Conservation (phyloP, 2,888 invertebrate genomes). For the Athrips mouffetella region DNA sequence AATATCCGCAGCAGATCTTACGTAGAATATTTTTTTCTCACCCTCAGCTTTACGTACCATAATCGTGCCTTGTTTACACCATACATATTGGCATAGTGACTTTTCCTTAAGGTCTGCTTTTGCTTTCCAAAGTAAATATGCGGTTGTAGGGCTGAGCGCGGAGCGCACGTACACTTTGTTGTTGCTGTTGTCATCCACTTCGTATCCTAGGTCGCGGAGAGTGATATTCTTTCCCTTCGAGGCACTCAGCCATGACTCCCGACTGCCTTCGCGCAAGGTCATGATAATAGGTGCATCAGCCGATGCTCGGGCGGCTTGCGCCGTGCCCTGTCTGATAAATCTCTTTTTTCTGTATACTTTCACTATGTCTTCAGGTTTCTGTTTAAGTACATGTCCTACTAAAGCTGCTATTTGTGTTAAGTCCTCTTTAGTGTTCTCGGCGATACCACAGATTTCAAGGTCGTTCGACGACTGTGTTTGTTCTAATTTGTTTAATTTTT, state of each 20-base stretch:
- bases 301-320: background rate
- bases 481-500: background rate
- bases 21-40: no score
- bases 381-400: background rate
- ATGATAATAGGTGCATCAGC: background rate
- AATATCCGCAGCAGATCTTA: no score
- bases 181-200: no score
- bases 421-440: background rate
- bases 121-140: no score
- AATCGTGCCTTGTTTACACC: no score
- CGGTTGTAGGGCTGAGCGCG: no score
- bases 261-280: constrained; percentile 5
- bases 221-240: background rate
- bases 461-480: background rate
- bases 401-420: background rate
- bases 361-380: background rate
- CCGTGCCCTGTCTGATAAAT: background rate
- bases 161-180: no score
- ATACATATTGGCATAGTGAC: no score
- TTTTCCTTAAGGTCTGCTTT: no score
- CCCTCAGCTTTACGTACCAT: no score
- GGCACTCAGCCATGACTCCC: background rate
- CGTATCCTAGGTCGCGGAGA: background rate
- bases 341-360: background rate
- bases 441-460: background rate